These are phyloP conservation scores for Choristoneura rosaceana DNA, from an alignment of 2,888 invertebrate genomes.

Conservation along the genomic window DNA sequence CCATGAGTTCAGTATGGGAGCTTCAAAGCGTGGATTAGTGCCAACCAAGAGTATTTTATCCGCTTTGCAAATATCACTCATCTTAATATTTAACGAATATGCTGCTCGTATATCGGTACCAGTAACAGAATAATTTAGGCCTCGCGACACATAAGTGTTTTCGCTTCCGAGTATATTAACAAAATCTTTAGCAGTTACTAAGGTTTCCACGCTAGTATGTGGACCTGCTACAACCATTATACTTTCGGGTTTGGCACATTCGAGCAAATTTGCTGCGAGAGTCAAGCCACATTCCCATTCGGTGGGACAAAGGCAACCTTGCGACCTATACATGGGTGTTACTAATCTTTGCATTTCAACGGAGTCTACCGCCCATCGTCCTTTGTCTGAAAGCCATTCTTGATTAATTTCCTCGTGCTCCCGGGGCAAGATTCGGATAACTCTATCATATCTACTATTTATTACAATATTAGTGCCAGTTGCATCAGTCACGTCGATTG, in stretches of 20 bases:
- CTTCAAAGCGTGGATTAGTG: slow-evolving; percentile 98
- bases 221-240: slow-evolving; percentile 74
- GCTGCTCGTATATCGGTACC: slow-evolving; percentile 65
- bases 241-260: slow-evolving; percentile 85
- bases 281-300: slow-evolving; percentile 97
- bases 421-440: slow-evolving; percentile 71
- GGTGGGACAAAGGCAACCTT: slow-evolving; percentile 89
- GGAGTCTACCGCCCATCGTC: slow-evolving; percentile 98
- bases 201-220: slow-evolving; percentile 72
- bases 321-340: slow-evolving; percentile 94
- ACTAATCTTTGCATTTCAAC: slow-evolving; percentile 97
- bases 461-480: slow-evolving; percentile 75
- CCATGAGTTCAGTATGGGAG: slow-evolving; percentile 97
- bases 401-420: slow-evolving; percentile 89
- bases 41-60: slow-evolving; percentile 97
- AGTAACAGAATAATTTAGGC: slow-evolving; percentile 54
- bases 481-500: slow-evolving; percentile 78
- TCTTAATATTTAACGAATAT: slow-evolving; percentile 81
- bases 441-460: slow-evolving; percentile 68
- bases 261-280: slow-evolving; percentile 87
- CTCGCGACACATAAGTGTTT: slow-evolving; percentile 67
- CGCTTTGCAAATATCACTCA: slow-evolving; percentile 90
- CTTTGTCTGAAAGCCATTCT: slow-evolving; percentile 99
- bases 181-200: slow-evolving; percentile 74
- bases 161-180: slow-evolving; percentile 72